Base-by-base conservation (phyloP, 2,113 vertebrate species). In the Perca schrenkii region DNA sequence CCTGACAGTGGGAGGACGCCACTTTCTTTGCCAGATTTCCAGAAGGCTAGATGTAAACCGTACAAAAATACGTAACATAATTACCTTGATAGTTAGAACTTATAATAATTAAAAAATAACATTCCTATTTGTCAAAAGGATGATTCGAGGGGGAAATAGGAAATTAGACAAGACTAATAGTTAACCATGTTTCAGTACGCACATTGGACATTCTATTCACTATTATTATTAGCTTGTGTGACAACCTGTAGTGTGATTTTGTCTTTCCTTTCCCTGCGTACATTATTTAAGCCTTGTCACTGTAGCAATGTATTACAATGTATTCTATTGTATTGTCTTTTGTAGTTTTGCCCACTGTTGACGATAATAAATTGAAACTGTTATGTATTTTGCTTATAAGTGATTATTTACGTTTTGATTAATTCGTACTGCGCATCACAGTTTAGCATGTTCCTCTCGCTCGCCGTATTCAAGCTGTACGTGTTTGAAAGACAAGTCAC, bases 381-480 rank as follows among this genome's bases (percentile, higher is more conserved):
- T 49, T 61, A 12, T 21, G 28, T 22, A 3, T 21, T 67, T 36
- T 2, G 54, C 36, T 36, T 62, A 0, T 46, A 6, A 46, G 1
- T 71, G 1, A 40, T 60, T 50, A 43, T 77, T 74, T 21, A 28
- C 21, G 8, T 15, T 47, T 19, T 21, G 5, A 7, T 53, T 34
- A 0, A 61, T 58, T 56, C 4, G 10, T 14, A 1, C 1, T n/a
- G 54, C 40, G 16, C 70, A 21, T 66, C 60, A 36, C 31, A 25
- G 1, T n/a, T 61, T 22, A 16, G 8, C 40, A 2, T 66, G 54
- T 60, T 46, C 82, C 61, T 91, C 85, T 86, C 67, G 78, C 88
- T 92, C 52, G 86, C 91, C 87, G 86, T 92, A 89, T 14, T 60
- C 34, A 12, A 16, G 34, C 56, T 0, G 12, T 2, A 7, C 4